Evolutionary conservation across 2,797 vertebrate species (phyloP).

Genomic region (Acipenser transmontanus): DNA sequence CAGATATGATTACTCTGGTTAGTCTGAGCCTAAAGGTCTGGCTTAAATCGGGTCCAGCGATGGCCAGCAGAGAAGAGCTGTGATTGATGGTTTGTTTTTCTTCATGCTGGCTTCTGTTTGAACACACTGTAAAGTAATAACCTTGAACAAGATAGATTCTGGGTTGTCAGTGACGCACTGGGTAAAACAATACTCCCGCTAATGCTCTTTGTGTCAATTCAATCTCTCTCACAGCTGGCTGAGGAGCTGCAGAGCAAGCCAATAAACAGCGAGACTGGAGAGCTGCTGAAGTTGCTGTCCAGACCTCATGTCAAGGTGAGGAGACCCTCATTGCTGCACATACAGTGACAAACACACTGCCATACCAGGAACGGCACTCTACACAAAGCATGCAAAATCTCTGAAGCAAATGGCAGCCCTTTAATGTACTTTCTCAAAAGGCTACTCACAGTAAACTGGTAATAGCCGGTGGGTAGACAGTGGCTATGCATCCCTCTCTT

Average conservation of each 20-base stretch:
- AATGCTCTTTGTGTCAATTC: slow-evolving; percentile 41
- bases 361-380: not conserved
- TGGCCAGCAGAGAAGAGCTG: slow-evolving; percentile 44
- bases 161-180: slow-evolving; percentile 43
- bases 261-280: slow-evolving; percentile 70
- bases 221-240: slow-evolving; percentile 67
- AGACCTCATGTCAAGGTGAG: slow-evolving; percentile 86
- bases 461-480: too few relatives aligned
- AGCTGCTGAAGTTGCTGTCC: slow-evolving; percentile 77
- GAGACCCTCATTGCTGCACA: slow-evolving; percentile 23
- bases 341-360: slow-evolving; percentile 15
- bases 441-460: too few relatives aligned
- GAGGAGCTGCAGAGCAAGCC: slow-evolving; percentile 76
- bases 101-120: slow-evolving; percentile 73
- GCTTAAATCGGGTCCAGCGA: slow-evolving; percentile 57
- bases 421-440: too few relatives aligned
- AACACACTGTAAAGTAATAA: slow-evolving; percentile 68
- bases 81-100: slow-evolving; percentile 70
- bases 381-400: too few relatives aligned
- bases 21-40: slow-evolving; percentile 55
- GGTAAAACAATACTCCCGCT: slow-evolving; percentile 32
- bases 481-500: too few relatives aligned
- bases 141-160: slow-evolving; percentile 64
- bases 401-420: too few relatives aligned
- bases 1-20: slow-evolving; percentile 51